Evolutionary conservation across 2,113 vertebrate genomes (phyloP).

Genomic region (Trematocara unimaculatum): DNA sequence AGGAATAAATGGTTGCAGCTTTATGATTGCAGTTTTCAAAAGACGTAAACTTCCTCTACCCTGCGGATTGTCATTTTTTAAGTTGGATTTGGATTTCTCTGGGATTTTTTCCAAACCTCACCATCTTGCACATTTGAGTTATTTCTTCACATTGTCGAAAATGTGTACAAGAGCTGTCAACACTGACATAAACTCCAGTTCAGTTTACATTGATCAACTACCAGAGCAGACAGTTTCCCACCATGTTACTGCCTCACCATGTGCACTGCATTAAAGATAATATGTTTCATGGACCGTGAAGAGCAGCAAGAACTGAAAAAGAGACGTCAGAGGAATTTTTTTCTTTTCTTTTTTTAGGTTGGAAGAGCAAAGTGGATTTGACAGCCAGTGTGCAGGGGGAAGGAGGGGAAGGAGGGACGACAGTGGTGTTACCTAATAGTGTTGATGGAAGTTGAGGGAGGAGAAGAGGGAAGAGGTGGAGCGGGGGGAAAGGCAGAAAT

Average conservation of each 20-base stretch:
- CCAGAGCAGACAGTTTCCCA: not conserved
- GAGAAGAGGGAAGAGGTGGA: not conserved
- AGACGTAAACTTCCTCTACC: not conserved
- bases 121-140: not conserved
- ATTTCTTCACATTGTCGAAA: not conserved
- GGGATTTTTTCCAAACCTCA: not conserved
- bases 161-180: not conserved
- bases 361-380: conserved; percentile 21
- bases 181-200: not conserved
- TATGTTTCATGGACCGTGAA: conserved; percentile 11
- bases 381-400: not conserved
- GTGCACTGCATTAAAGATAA: conserved; percentile 21
- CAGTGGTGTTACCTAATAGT: conserved; percentile 17
- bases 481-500: not conserved
- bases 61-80: not conserved
- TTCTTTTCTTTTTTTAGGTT: not conserved
- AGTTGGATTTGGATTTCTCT: not conserved
- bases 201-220: not conserved
- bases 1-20: not conserved
- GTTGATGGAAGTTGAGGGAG: not conserved
- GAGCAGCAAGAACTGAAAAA: not conserved
- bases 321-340: not conserved
- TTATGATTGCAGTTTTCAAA: not conserved
- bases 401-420: not conserved
- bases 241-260: not conserved